Evolutionary conservation across 2,113 vertebrate genomes (phyloP).

Genomic region (Caretta caretta): DNA sequence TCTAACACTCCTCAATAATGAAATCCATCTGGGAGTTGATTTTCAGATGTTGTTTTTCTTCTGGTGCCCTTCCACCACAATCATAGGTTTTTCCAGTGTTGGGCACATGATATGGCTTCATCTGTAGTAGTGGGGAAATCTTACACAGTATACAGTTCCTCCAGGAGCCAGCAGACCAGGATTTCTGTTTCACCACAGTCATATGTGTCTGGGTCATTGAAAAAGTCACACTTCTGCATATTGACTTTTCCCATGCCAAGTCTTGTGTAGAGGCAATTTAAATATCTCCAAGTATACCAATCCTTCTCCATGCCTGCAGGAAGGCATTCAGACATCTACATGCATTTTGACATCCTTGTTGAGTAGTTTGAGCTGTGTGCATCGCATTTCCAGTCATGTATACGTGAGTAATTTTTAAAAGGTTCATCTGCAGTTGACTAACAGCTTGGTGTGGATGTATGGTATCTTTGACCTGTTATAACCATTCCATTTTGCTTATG

Average conservation of each 20-base stretch:
- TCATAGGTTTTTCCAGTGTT: not conserved
- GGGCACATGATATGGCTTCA: not conserved
- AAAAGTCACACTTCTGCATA: too few relatives aligned
- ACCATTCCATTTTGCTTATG: too few relatives aligned
- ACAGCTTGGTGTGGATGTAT: too few relatives aligned
- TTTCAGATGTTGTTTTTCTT: not conserved
- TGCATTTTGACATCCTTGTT: not conserved
- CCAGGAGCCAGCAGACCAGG: too few relatives aligned
- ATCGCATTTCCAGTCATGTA: not conserved
- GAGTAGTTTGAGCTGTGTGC: not conserved
- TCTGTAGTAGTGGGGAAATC: not conserved
- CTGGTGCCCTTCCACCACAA: not conserved
- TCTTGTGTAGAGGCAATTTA: not conserved
- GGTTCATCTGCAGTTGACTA: too few relatives aligned
- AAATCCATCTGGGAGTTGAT: not conserved
- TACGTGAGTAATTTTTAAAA: not conserved
- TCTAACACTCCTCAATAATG: not conserved
- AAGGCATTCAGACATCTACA: not conserved
- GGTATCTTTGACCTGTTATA: too few relatives aligned
- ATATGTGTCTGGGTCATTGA: too few relatives aligned
- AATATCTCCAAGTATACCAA: not conserved
- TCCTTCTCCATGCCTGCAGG: not conserved
- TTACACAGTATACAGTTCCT: too few relatives aligned
- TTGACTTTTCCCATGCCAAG: too few relatives aligned
- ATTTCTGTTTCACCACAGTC: too few relatives aligned